Conservation (phyloP, 2,888 invertebrate genomes). For the Atherix ibis region DNA sequence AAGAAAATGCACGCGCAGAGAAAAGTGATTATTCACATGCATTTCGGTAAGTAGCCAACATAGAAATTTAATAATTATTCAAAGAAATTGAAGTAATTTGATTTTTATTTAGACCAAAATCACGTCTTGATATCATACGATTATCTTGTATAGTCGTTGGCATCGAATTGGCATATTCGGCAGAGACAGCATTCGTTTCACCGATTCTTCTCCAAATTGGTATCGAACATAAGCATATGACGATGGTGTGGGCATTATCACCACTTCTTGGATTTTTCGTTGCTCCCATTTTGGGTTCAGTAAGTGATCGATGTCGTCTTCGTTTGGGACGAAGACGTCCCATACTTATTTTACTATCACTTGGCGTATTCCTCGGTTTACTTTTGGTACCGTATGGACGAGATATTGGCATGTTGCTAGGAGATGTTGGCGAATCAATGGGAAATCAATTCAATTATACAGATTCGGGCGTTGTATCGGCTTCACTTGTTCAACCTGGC, state of each 20-base stretch:
- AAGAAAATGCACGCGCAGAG: slow-evolving; percentile 27
- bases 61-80: neutral
- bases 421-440: slow-evolving; percentile 24
- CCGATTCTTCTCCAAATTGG: slow-evolving; percentile 45
- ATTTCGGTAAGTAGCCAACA: slow-evolving; percentile 18
- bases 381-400: slow-evolving; percentile 44
- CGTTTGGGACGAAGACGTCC: slow-evolving; percentile 41
- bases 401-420: slow-evolving; percentile 36
- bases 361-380: slow-evolving; percentile 41
- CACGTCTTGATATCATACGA: slow-evolving; percentile 26
- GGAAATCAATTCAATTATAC: slow-evolving; percentile 8
- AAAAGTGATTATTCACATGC: slow-evolving; percentile 31
- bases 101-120: slow-evolving; percentile 16
- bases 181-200: slow-evolving; percentile 50
- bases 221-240: slow-evolving; percentile 43
- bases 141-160: slow-evolving; percentile 33
- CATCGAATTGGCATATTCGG: slow-evolving; percentile 49
- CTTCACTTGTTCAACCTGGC: slow-evolving; percentile 12
- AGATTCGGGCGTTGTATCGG: slow-evolving; percentile 15
- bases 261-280: slow-evolving; percentile 31
- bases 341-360: slow-evolving; percentile 40
- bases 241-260: slow-evolving; percentile 34
- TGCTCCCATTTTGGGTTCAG: slow-evolving; percentile 36
- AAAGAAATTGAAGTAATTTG: neutral
- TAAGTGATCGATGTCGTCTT: slow-evolving; percentile 41